Evolutionary conservation across 1,140 invertebrate genomes (phyloP).

Genomic region (Fopius arisanus): DNA sequence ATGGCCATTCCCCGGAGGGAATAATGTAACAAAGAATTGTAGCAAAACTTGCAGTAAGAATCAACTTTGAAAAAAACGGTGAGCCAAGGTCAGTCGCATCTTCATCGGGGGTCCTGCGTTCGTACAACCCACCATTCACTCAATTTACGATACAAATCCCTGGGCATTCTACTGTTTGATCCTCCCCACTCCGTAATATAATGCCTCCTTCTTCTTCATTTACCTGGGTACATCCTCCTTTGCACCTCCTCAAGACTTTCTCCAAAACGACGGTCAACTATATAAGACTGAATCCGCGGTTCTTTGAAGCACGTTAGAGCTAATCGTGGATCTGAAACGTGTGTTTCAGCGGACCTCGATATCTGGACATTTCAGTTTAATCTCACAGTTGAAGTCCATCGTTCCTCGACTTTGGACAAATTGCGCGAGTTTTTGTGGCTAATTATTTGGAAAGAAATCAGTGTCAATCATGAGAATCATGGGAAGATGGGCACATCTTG

Average conservation of each 20-base stretch:
- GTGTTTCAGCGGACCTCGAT: not conserved
- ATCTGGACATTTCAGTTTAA: conserved; percentile 4
- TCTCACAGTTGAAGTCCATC: not conserved
- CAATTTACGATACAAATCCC: conserved; percentile 10
- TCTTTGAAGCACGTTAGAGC: conserved; percentile 63
- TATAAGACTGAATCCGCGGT: conserved; percentile 59
- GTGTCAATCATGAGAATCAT: conserved; percentile 45
- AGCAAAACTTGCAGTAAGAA: not conserved
- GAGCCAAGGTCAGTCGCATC: not conserved
- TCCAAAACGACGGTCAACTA: conserved; percentile 63
- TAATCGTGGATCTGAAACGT: conserved; percentile 48
- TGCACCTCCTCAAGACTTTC: conserved; percentile 57
- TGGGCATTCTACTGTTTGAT: not conserved
- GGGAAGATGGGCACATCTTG: conserved; percentile 48
- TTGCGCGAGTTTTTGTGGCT: conserved; percentile 4
- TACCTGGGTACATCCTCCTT: conserved; percentile 52
- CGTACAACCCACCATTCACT: not conserved
- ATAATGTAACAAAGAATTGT: conserved; percentile 2
- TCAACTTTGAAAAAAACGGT: not conserved
- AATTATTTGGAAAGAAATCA: conserved; percentile 18
- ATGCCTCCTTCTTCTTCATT: conserved; percentile 36
- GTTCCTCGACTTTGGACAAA: not conserved
- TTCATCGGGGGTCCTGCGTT: not conserved
- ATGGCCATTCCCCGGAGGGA: not conserved
- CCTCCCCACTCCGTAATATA: conserved; percentile 32